Percentiles rank a stretch among this genome's conserved stretches.
Evolutionary conservation across 2,797 vertebrate genomes (phyloP).

Genomic region (Oreochromis mossambicus): DNA sequence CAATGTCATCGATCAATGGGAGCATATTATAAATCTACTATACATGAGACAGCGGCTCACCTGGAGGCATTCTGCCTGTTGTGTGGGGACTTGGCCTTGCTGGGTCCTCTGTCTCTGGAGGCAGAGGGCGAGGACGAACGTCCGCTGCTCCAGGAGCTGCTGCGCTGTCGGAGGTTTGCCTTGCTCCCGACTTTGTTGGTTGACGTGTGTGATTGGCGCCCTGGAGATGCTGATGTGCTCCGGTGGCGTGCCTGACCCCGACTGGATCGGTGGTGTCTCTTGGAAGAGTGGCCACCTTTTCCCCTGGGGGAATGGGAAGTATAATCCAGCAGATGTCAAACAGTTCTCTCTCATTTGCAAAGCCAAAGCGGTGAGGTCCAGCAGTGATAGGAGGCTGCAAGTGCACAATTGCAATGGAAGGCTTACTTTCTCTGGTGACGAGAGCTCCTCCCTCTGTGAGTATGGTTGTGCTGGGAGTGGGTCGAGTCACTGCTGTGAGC

Average conservation of each 20-base stretch:
- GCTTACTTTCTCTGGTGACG: constrained; percentile 86
- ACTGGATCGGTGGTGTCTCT: constrained; percentile 74
- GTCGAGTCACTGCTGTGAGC: constrained; percentile 88
- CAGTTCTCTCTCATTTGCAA: not conserved
- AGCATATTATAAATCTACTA: not conserved
- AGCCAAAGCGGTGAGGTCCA: not conserved
- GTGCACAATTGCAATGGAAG: not conserved
- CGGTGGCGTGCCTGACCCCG: constrained; percentile 68
- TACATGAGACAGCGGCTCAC: constrained; percentile 52
- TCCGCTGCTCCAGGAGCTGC: constrained; percentile 89
- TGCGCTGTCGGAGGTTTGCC: constrained; percentile 77
- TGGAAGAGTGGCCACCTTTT: constrained; percentile 78
- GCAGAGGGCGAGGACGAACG: constrained; percentile 83
- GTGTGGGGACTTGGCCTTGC: constrained; percentile 85
- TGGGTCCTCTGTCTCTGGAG: constrained; percentile 80
- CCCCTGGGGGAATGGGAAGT: constrained; percentile 59
- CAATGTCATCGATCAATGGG: not conserved
- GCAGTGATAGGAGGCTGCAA: not conserved
- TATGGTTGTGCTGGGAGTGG: constrained; percentile 68
- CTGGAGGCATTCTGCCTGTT: constrained; percentile 85
- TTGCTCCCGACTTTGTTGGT: constrained; percentile 75
- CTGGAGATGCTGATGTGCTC: constrained; percentile 79
- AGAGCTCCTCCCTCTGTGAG: constrained; percentile 75
- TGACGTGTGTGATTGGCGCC: constrained; percentile 75
- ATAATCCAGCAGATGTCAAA: not conserved